Conservation (phyloP, 2,113 vertebrate species). For the Gymnocephalus cernua region DNA sequence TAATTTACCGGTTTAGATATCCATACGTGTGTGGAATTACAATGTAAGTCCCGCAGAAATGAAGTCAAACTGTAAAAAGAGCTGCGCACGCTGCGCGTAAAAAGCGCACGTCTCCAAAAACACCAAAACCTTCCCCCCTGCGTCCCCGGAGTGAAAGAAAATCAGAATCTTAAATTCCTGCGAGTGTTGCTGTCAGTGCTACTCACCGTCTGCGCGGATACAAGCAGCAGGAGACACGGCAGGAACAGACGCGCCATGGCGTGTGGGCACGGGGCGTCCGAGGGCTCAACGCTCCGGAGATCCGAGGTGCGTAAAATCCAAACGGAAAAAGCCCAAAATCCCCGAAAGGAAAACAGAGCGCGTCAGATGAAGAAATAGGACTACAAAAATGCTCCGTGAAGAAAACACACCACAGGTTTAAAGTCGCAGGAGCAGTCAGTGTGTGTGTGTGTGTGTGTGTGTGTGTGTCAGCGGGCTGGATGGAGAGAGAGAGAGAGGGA, state of each 20-base stretch:
- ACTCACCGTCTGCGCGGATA: constrained; percentile 77
- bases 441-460: neutral
- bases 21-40: neutral
- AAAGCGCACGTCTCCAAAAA: constrained; percentile 26
- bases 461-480: too few relatives aligned
- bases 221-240: constrained; percentile 68
- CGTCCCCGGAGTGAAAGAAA: neutral
- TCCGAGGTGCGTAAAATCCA: constrained; percentile 45
- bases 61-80: fast-evolving
- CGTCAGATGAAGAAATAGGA: neutral
- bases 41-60: neutral
- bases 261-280: constrained; percentile 30
- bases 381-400: neutral
- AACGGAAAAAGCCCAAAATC: neutral
- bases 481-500: neutral
- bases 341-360: neutral
- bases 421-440: neutral
- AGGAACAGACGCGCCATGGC: constrained; percentile 76
- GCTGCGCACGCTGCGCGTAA: constrained; percentile 39
- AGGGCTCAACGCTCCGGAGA: neutral
- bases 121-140: too few relatives aligned
- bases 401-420: neutral
- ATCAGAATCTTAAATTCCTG: too few relatives aligned
- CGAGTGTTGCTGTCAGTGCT: neutral
- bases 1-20: fast-evolving